Evolutionary conservation across 2,797 vertebrate species (phyloP).

Genomic region (Leptatherina wallacei): DNA sequence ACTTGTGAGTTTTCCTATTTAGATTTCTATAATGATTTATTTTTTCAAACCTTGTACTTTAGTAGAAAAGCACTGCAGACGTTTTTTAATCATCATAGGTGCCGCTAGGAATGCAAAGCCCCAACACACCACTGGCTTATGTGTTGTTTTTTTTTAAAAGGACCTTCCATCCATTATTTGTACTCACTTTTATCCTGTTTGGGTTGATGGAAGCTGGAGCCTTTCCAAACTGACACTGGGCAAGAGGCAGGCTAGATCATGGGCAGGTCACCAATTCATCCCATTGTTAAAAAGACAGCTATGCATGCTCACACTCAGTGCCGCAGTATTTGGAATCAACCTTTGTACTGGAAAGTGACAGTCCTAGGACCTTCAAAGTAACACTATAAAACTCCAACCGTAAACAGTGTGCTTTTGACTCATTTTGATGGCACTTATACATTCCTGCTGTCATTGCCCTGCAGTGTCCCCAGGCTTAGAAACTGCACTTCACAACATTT

Average conservation of each 20-base stretch:
- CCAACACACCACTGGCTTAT: not conserved
- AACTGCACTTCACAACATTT: no score
- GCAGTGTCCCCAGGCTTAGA: no score
- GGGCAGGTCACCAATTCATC: not conserved
- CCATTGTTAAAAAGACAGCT: not conserved
- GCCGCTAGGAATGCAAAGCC: not conserved
- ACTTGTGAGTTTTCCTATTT: constrained; percentile 4
- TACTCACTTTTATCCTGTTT: not conserved
- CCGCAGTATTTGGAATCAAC: constrained; percentile 1
- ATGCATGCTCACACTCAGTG: not conserved
- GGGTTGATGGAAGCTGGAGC: not conserved
- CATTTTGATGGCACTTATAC: no score
- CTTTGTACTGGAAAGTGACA: not conserved
- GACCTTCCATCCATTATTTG: not conserved
- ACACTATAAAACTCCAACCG: no score
- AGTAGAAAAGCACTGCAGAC: not conserved
- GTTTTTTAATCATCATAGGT: not conserved
- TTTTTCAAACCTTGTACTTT: not conserved
- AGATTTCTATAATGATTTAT: constrained; percentile 1
- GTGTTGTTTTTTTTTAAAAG: not conserved
- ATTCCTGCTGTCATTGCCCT: no score
- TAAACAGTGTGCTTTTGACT: no score
- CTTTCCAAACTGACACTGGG: not conserved
- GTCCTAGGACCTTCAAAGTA: not conserved
- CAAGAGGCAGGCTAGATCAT: not conserved